phyloP scores from a whole-genome alignment of 2,888 invertebrate species.

The Perizoma flavofasciatum region DNA sequence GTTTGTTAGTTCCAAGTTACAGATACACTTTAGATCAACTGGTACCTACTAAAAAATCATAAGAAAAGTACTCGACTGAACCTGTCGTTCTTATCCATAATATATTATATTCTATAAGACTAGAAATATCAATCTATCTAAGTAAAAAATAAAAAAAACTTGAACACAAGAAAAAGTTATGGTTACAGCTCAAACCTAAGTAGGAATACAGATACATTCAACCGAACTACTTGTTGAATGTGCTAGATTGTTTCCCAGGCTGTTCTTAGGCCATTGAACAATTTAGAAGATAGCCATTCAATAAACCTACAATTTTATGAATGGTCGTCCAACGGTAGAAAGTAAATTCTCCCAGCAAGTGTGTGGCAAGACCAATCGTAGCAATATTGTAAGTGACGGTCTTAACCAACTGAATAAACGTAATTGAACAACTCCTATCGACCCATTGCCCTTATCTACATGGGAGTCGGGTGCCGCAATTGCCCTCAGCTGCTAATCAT shows the following conservation, averaged over 20 bases:
- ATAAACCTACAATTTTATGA: constrained; percentile 36
- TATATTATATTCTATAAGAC: too few relatives aligned
- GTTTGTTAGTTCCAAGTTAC: background rate
- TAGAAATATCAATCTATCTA: too few relatives aligned
- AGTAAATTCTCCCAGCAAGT: constrained; percentile 38
- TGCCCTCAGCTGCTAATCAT: constrained; percentile 66
- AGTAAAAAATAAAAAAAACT: constrained; percentile 17
- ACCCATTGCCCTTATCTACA: constrained; percentile 76
- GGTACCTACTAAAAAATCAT: too few relatives aligned
- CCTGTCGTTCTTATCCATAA: too few relatives aligned
- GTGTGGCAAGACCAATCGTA: constrained; percentile 65
- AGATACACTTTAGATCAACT: background rate
- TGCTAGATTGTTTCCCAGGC: constrained; percentile 27
- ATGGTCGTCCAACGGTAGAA: constrained; percentile 38
- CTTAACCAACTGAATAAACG: constrained; percentile 79
- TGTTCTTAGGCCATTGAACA: constrained; percentile 29
- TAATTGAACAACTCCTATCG: constrained; percentile 80
- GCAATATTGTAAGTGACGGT: constrained; percentile 77
- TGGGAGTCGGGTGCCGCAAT: constrained; percentile 55
- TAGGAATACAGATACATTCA: constrained; percentile 15
- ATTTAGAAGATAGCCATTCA: constrained; percentile 30
- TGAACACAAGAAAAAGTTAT: constrained; percentile 17
- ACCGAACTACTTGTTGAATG: constrained; percentile 18
- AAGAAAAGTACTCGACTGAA: too few relatives aligned
- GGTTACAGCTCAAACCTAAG: constrained; percentile 1